These are phyloP conservation scores for Procambarus virginalis DNA, from an alignment of 1,140 invertebrate species.

Conservation along the genomic window DNA sequence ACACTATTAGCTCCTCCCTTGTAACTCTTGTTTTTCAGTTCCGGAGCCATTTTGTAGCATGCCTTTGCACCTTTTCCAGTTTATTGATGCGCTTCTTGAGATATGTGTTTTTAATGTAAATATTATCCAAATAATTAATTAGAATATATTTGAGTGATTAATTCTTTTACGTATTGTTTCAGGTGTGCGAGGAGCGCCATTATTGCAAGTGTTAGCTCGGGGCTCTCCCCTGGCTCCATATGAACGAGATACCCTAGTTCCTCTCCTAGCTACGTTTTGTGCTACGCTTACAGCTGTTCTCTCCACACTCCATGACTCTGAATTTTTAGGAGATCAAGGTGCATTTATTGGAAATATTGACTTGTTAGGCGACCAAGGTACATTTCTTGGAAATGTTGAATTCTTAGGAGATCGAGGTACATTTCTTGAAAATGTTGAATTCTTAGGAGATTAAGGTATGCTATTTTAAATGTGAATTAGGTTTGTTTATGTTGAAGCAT, in stretches of 20 bases:
- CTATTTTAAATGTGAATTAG: too few relatives aligned
- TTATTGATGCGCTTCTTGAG: neutral
- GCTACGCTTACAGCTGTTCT: conserved; percentile 87
- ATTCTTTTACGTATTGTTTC: conserved; percentile 40
- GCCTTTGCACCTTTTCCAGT: too few relatives aligned
- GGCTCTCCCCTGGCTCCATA: conserved; percentile 80
- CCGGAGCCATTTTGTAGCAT: too few relatives aligned
- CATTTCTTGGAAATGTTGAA: too few relatives aligned
- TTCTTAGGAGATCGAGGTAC: too few relatives aligned
- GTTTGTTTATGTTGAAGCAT: too few relatives aligned
- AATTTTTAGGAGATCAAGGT: conserved; percentile 79
- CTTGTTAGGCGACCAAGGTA: too few relatives aligned
- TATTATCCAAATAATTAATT: neutral
- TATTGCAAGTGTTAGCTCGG: conserved; percentile 83
- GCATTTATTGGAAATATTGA: conserved; percentile 48
- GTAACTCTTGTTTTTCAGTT: too few relatives aligned
- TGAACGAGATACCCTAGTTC: conserved; percentile 85
- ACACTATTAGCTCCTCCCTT: too few relatives aligned
- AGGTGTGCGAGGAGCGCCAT: conserved; percentile 75
- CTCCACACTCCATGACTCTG: conserved; percentile 90
- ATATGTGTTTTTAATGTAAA: neutral
- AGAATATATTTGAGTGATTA: neutral
- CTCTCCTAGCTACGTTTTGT: conserved; percentile 88
- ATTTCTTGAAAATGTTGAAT: too few relatives aligned
- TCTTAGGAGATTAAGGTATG: too few relatives aligned